Evolutionary conservation across 2,888 invertebrate genomes (phyloP).

Genomic region (Ormia ochracea): DNA sequence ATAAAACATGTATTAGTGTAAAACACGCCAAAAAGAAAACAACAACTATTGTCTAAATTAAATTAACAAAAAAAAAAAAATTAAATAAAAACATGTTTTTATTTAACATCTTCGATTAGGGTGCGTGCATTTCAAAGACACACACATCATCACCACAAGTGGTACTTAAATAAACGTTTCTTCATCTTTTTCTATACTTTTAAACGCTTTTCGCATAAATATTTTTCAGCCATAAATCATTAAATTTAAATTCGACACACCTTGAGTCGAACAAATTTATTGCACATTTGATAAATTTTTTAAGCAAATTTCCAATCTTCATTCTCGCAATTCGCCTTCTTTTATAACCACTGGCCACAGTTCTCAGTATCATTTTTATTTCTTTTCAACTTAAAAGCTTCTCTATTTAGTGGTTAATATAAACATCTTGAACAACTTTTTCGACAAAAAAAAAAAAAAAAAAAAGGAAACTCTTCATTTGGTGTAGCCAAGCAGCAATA

Average conservation of each 20-base stretch:
- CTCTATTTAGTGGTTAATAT: not conserved
- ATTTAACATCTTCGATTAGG: slow-evolving; percentile 30
- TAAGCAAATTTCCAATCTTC: not conserved
- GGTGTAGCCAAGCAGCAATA: slow-evolving; percentile 28
- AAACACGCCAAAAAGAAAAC: not conserved
- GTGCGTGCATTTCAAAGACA: slow-evolving; percentile 22
- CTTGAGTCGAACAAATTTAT: slow-evolving; percentile 10
- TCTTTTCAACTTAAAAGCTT: not conserved
- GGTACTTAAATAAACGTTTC: not conserved
- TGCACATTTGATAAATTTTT: not conserved
- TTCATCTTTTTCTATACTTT: not conserved
- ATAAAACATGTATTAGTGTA: slow-evolving; percentile 38
- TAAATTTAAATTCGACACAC: slow-evolving; percentile 54
- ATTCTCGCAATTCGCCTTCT: not conserved
- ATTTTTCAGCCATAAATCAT: slow-evolving; percentile 8
- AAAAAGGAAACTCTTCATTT: not conserved
- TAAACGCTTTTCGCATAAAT: slow-evolving; percentile 15
- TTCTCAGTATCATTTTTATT: not conserved
- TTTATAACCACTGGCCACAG: slow-evolving; percentile 14
- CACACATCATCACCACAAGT: not conserved
- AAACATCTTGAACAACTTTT: not conserved
- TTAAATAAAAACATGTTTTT: not conserved
- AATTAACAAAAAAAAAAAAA: not conserved
- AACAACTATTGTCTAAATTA: not conserved
- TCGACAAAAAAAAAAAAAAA: not conserved